These are phyloP conservation scores for Sebastes trivittatus DNA, from an alignment of 2,797 vertebrate genomes.

Conservation along the genomic window DNA sequence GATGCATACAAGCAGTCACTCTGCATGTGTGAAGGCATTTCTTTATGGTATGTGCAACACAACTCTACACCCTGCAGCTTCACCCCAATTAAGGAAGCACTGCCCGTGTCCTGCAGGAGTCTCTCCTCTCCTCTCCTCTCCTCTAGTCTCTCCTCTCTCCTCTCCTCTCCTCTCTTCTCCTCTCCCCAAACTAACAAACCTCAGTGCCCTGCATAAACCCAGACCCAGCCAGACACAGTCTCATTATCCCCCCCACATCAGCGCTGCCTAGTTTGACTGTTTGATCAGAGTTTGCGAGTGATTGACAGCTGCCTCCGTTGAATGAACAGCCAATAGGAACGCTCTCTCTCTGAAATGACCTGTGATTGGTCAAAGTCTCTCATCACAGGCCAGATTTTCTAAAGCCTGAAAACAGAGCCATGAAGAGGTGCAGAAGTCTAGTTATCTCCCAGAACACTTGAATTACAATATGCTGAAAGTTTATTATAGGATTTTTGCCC, in stretches of 20 bases:
- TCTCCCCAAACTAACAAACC: constrained; percentile 7
- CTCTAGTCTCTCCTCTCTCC: not conserved
- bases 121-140: not conserved
- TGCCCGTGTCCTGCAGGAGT: not conserved
- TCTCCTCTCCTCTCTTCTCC: not conserved
- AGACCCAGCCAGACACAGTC: not conserved
- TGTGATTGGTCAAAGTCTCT: too few species aligned
- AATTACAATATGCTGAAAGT: too few species aligned
- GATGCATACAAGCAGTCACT: not conserved
- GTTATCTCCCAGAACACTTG: too few species aligned
- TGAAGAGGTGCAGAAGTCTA: not conserved
- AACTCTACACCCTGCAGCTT: not conserved
- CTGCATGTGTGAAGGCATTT: not conserved
- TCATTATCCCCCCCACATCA: constrained; percentile 8
- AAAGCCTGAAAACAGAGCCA: too few species aligned
- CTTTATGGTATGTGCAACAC: not conserved
- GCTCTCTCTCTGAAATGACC: too few species aligned
- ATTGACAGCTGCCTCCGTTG: too few species aligned
- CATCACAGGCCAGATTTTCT: too few species aligned
- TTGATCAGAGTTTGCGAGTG: too few species aligned
- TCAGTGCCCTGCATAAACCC: not conserved
- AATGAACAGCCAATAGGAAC: too few species aligned
- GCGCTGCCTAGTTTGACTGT: too few species aligned
- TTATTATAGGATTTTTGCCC: too few species aligned
- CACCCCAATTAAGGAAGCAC: constrained; percentile 19